Evolutionary conservation across 2,797 vertebrate genomes (phyloP).

Genomic region (Dromococcyx pavoninus): DNA sequence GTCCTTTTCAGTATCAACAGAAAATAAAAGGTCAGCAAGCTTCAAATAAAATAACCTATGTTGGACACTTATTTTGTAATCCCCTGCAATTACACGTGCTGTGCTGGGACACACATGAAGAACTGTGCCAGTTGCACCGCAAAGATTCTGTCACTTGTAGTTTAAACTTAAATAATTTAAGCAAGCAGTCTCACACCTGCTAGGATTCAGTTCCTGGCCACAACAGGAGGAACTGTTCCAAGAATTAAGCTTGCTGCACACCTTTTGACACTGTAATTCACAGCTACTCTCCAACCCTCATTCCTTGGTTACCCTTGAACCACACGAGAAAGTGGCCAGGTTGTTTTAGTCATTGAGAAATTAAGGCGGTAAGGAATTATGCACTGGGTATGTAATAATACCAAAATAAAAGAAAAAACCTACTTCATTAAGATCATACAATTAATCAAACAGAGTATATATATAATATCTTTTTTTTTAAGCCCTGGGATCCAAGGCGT

Average conservation of each 20-base stretch:
- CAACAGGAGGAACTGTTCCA: rapidly evolving
- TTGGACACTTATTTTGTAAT: neutral
- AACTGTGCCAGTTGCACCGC: neutral
- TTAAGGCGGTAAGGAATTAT: constrained; percentile 54
- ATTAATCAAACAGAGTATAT: constrained; percentile 88
- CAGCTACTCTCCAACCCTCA: constrained; percentile 29
- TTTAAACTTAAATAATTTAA: neutral
- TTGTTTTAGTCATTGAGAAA: constrained; percentile 23
- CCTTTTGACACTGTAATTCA: constrained; percentile 61
- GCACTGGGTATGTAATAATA: constrained; percentile 87
- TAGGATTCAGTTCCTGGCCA: neutral
- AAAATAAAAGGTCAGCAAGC: neutral
- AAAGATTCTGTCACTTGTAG: neutral
- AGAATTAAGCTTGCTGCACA: constrained; percentile 63
- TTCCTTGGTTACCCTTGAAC: constrained; percentile 50
- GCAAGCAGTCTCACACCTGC: neutral
- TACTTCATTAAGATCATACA: constrained; percentile 88
- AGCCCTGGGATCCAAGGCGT: constrained; percentile 99
- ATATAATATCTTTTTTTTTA: constrained; percentile 86
- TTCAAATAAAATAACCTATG: neutral
- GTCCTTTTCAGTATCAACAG: neutral
- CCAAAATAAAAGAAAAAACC: constrained; percentile 81
- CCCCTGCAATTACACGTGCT: neutral
- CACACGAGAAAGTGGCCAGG: constrained; percentile 24
- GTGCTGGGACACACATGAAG: neutral